Evolutionary conservation across 2,797 vertebrate genomes (phyloP).

Genomic region (Pantherophis alleghaniensis): DNA sequence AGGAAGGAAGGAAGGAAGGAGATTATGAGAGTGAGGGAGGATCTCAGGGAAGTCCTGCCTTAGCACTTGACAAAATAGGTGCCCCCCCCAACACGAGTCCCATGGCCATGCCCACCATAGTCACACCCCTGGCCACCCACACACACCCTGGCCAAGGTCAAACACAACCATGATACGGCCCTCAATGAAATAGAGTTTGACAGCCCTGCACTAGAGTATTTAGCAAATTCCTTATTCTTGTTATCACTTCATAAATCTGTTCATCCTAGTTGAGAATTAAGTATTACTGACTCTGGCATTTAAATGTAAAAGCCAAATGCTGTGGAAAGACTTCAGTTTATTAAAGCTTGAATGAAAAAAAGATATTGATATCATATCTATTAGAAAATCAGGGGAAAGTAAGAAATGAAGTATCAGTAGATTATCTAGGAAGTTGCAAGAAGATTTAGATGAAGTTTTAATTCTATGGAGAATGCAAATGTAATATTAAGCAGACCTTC

Average conservation of each 20-base stretch:
- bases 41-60: no score
- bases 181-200: no score
- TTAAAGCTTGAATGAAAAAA: not conserved
- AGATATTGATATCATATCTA: not conserved
- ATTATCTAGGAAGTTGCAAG: not conserved
- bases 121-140: no score
- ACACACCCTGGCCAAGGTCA: no score
- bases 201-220: not conserved
- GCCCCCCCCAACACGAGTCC: no score
- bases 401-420: not conserved
- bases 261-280: not conserved
- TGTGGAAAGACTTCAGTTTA: not conserved
- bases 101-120: no score
- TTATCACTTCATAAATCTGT: not conserved
- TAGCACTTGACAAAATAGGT: no score
- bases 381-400: not conserved
- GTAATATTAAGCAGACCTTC: not conserved
- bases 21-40: no score
- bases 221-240: not conserved
- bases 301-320: not conserved
- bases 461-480: not conserved
- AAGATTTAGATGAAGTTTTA: not conserved
- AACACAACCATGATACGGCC: no score
- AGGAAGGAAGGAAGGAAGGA: no score
- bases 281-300: not conserved